phyloP scores from a whole-genome alignment of 2,113 vertebrate species.

The Melospiza melodia region DNA sequence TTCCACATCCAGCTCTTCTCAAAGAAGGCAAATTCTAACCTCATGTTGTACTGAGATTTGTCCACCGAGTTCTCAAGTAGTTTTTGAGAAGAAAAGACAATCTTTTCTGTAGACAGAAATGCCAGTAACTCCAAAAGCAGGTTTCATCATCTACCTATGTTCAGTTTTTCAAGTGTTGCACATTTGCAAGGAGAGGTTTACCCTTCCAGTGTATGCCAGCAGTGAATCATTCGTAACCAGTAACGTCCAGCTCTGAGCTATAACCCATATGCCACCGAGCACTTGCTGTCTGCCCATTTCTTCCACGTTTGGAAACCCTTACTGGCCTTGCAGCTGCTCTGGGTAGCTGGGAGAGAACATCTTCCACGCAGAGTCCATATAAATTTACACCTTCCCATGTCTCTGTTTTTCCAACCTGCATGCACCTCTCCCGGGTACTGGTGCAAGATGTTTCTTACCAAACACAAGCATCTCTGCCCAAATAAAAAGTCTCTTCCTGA shows the following conservation, averaged over 20 bases:
- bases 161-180: neutral
- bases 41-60: neutral
- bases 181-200: neutral
- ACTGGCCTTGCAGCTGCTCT: neutral
- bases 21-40: neutral
- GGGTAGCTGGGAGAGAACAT: neutral
- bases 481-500: neutral
- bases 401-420: rapidly evolving
- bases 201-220: neutral
- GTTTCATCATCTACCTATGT: neutral
- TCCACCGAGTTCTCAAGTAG: neutral
- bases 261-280: rapidly evolving
- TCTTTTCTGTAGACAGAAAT: neutral
- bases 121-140: neutral
- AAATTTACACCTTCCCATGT: neutral
- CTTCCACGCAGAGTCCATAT: neutral
- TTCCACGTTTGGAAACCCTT: neutral
- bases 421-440: neutral
- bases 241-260: neutral
- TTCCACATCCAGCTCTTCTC: neutral
- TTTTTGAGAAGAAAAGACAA: neutral
- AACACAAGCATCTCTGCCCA: neutral
- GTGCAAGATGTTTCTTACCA: neutral
- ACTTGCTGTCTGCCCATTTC: neutral
- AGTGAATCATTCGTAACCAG: neutral